Conservation (phyloP, 1,140 invertebrate species). For the Scaptomyza hsui region DNA sequence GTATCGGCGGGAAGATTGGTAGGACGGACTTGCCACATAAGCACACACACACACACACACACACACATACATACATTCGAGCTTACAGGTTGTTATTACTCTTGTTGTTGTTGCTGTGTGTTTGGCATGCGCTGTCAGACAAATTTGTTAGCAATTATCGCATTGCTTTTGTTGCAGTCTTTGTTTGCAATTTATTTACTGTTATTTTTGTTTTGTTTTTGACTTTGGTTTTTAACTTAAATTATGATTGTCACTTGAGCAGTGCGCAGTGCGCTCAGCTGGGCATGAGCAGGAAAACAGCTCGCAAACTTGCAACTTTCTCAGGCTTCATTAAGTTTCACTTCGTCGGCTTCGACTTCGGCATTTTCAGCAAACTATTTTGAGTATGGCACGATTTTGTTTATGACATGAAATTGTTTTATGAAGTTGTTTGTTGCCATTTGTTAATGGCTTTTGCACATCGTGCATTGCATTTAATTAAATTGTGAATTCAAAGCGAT, state of each 20-base stretch:
- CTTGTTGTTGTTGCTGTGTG: constrained; percentile 40
- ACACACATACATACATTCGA: constrained; percentile 19
- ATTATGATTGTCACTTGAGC: constrained; percentile 72
- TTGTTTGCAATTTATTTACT: constrained; percentile 25
- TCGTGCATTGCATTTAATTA: constrained; percentile 74
- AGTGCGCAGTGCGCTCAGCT: constrained; percentile 38
- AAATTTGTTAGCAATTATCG: constrained; percentile 78
- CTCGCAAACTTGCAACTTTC: constrained; percentile 59
- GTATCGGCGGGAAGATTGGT: not conserved
- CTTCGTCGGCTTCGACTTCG: constrained; percentile 60
- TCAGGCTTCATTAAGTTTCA: constrained; percentile 80
- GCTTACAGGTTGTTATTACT: constrained; percentile 21
- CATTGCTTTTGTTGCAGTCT: constrained; percentile 45
- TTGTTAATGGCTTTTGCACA: constrained; percentile 56
- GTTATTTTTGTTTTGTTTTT: constrained; percentile 43
- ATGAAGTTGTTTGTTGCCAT: constrained; percentile 71
- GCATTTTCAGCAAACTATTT: constrained; percentile 47
- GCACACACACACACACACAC: too few relatives aligned
- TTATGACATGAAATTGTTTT: constrained; percentile 73
- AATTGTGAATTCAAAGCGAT: constrained; percentile 42
- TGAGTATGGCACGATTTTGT: constrained; percentile 70
- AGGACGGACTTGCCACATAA: constrained; percentile 1
- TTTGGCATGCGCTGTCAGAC: constrained; percentile 52
- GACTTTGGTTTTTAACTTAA: constrained; percentile 19
- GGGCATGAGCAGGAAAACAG: constrained; percentile 9